Evolutionary conservation across 2,113 vertebrate genomes (phyloP).

Genomic region (Zosterops pallidus): DNA sequence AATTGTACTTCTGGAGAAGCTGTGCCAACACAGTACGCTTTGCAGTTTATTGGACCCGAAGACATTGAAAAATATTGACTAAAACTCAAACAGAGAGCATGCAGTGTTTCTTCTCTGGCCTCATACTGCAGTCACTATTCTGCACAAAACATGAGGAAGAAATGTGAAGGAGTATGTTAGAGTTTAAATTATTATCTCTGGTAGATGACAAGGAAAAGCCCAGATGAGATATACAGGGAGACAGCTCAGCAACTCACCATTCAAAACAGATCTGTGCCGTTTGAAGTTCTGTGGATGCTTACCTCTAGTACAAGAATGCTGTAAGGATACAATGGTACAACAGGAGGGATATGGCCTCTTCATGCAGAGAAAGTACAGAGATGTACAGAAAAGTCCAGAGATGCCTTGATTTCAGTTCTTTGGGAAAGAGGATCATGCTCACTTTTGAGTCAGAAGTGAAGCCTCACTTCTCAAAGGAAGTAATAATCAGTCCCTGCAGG

Average conservation of each 20-base stretch:
- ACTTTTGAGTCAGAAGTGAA: neutral
- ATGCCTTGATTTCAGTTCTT: slow-evolving; percentile 8
- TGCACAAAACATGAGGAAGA: neutral
- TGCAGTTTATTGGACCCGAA: neutral
- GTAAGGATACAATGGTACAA: neutral
- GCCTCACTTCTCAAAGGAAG: neutral
- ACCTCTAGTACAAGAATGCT: neutral
- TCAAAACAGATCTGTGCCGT: neutral
- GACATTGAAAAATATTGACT: neutral
- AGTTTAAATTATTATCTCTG: neutral
- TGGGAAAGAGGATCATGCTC: neutral
- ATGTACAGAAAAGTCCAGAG: neutral
- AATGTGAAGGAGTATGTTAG: neutral
- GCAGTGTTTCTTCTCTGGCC: neutral
- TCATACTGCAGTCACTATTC: neutral
- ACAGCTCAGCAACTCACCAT: neutral
- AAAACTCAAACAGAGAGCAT: neutral
- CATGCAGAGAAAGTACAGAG: neutral
- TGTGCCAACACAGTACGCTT: neutral
- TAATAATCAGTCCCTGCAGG: neutral
- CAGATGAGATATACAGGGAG: neutral
- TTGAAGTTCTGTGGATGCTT: neutral
- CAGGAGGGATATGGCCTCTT: neutral
- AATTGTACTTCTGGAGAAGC: neutral
- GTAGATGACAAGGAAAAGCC: neutral